Conservation (phyloP, 2,113 vertebrate species). For the Tor tambroides region DNA sequence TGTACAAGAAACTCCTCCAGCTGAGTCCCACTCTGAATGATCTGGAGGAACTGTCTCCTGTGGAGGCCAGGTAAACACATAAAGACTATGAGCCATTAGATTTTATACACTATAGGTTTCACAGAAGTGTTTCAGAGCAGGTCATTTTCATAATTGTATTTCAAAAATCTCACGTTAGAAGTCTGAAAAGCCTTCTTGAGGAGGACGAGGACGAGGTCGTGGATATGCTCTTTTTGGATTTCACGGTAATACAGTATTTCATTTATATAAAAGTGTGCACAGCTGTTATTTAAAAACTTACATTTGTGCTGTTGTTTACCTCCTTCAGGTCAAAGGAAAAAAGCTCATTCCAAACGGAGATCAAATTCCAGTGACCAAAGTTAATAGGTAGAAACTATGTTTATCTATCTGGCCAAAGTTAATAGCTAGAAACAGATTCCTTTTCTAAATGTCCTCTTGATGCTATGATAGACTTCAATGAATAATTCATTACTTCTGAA, state of each 20-base stretch:
- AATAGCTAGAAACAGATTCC: no score
- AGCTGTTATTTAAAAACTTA: not conserved
- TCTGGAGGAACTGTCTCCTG: slow-evolving; percentile 71
- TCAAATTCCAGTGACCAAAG: slow-evolving; percentile 67
- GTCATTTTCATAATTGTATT: not conserved
- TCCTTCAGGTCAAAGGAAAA: slow-evolving; percentile 47
- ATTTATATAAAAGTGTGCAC: not conserved
- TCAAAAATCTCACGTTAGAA: slow-evolving; percentile 49
- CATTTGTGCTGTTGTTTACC: not conserved
- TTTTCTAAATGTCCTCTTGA: no score
- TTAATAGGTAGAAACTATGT: slow-evolving; percentile 68
- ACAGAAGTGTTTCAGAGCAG: not conserved
- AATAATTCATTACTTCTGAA: no score
- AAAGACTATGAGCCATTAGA: not conserved
- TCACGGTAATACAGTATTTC: slow-evolving; percentile 65
- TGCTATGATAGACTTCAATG: no score
- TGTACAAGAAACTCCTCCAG: slow-evolving; percentile 70
- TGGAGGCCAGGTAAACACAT: slow-evolving; percentile 54
- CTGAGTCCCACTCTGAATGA: slow-evolving; percentile 63
- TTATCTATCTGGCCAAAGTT: not conserved
- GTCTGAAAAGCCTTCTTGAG: slow-evolving; percentile 59
- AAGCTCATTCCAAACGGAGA: slow-evolving; percentile 73
- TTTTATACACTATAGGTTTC: not conserved
- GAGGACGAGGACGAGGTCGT: slow-evolving; percentile 59
- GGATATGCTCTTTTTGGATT: slow-evolving; percentile 60